Evolutionary conservation across 2,888 invertebrate genomes (phyloP).

Genomic region (Netelia virgata): DNA sequence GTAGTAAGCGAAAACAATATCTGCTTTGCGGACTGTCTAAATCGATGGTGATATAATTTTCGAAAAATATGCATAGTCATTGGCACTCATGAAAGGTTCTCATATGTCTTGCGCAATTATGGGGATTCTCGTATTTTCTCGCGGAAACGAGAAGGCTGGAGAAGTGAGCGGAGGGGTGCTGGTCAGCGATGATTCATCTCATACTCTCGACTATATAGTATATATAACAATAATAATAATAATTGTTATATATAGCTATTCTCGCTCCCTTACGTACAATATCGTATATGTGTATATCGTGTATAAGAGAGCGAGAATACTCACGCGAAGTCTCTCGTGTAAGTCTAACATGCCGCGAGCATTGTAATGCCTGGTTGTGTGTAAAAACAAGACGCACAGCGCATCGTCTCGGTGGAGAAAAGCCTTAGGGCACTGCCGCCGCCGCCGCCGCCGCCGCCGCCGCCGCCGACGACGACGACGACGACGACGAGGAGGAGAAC

Average conservation of each 20-base stretch:
- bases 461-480: conserved; percentile 21
- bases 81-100: conserved; percentile 67
- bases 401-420: conserved; percentile 51
- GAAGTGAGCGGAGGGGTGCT: conserved; percentile 71
- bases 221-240: conserved; percentile 73
- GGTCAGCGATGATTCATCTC: conserved; percentile 81
- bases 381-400: conserved; percentile 66
- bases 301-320: conserved; percentile 63
- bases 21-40: neutral
- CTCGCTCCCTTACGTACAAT: conserved; percentile 32
- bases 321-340: conserved; percentile 57
- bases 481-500: conserved; percentile 31
- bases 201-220: conserved; percentile 57
- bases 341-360: conserved; percentile 66
- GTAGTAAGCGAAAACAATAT: conserved; percentile 23
- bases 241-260: conserved; percentile 10
- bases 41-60: too few relatives aligned
- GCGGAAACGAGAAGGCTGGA: conserved; percentile 69
- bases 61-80: neutral
- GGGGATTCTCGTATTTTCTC: conserved; percentile 80
- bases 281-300: conserved; percentile 70
- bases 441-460: conserved; percentile 49
- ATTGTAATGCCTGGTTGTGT: conserved; percentile 66
- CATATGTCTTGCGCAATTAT: conserved; percentile 83
- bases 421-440: conserved; percentile 47